Conservation (phyloP, 2,797 vertebrate genomes). For the Florisuga fusca region DNA sequence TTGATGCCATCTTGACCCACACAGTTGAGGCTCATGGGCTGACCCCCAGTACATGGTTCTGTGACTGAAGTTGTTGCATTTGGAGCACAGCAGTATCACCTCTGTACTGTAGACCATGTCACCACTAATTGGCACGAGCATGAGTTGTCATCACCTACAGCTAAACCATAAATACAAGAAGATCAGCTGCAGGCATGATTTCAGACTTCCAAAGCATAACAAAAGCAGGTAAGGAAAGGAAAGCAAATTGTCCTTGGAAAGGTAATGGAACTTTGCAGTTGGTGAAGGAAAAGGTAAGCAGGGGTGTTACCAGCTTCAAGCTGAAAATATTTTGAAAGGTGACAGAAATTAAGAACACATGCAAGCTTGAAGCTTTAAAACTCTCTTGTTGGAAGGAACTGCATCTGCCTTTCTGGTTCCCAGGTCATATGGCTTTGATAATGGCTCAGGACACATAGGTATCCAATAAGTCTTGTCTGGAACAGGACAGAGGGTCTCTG, state of each 20-base stretch:
- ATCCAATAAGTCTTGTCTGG: not conserved
- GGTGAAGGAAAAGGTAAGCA: not conserved
- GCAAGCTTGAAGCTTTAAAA: not conserved
- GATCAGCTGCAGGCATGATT: not conserved
- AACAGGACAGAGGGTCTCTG: not conserved
- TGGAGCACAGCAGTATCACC: not conserved
- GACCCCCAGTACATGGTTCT: fast-evolving
- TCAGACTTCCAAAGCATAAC: not conserved
- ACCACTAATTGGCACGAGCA: not conserved
- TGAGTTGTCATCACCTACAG: not conserved
- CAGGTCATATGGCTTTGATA: not conserved
- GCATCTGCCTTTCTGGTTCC: not conserved
- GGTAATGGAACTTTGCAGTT: not conserved
- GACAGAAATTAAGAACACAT: not conserved
- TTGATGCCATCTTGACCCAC: not conserved
- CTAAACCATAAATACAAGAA: not conserved
- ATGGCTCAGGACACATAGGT: not conserved
- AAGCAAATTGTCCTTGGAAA: not conserved
- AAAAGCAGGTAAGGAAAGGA: not conserved
- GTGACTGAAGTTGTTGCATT: not conserved
- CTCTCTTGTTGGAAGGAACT: not conserved
- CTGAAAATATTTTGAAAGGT: not conserved
- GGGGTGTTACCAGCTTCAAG: not conserved
- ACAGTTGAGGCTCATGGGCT: fast-evolving
- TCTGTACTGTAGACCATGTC: not conserved